Conservation (phyloP, 2,113 vertebrate genomes). For the Alectura lathami region DNA sequence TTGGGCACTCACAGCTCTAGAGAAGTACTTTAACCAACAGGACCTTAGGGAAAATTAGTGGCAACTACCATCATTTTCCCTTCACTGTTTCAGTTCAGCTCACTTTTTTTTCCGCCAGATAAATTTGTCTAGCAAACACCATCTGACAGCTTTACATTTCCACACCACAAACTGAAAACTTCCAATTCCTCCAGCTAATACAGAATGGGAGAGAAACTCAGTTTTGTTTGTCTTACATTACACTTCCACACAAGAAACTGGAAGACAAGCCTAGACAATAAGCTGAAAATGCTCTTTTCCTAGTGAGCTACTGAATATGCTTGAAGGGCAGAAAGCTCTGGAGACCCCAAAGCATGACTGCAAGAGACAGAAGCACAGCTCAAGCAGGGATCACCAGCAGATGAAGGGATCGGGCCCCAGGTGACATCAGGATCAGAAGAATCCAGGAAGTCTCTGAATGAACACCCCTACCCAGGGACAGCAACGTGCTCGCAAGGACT, state of each 20-base stretch:
- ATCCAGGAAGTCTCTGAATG: not conserved
- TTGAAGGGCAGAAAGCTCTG: not conserved
- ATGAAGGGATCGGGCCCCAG: not conserved
- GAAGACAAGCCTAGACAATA: not conserved
- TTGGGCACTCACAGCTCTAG: not conserved
- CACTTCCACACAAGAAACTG: not conserved
- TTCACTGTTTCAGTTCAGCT: not conserved
- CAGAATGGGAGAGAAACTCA: not conserved
- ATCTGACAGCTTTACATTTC: not conserved
- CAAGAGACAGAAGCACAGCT: too few species aligned
- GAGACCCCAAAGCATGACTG: not conserved
- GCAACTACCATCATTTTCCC: rapidly evolving
- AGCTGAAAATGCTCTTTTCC: not conserved
- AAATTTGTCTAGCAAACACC: not conserved
- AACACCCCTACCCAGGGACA: not conserved
- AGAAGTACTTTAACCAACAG: not conserved
- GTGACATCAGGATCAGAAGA: not conserved
- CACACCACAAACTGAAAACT: not conserved
- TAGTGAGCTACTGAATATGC: not conserved
- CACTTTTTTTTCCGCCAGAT: too few species aligned
- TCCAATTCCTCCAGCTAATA: not conserved
- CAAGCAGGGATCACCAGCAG: not conserved
- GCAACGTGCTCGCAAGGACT: not conserved
- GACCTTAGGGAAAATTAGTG: not conserved
- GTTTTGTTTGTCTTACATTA: not conserved